These are phyloP conservation scores for Drosophila sordidapex DNA, from an alignment of 2,888 invertebrate genomes.

Conservation along the genomic window DNA sequence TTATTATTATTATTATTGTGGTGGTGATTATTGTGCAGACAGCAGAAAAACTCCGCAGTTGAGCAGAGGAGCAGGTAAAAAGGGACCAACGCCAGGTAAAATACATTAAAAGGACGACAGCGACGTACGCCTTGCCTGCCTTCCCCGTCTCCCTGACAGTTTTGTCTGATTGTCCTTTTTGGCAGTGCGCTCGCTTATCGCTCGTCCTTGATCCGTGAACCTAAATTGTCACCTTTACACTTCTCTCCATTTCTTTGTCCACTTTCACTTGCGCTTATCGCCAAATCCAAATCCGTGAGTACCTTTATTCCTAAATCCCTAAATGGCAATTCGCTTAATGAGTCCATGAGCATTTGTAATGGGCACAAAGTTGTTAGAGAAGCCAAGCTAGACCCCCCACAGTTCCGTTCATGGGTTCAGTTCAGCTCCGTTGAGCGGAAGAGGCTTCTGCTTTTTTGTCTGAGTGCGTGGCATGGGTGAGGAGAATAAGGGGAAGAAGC, in stretches of 20 bases:
- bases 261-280: slow-evolving; percentile 43
- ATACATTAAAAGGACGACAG: neutral
- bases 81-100: slow-evolving; percentile 21
- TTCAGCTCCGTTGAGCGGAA: slow-evolving; percentile 45
- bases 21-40: slow-evolving; percentile 17
- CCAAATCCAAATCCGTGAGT: slow-evolving; percentile 17
- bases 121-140: slow-evolving; percentile 13
- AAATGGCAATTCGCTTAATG: slow-evolving; percentile 41
- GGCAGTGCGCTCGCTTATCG: slow-evolving; percentile 19
- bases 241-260: slow-evolving; percentile 7
- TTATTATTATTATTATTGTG: slow-evolving; percentile 16
- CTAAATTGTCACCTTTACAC: slow-evolving; percentile 32
- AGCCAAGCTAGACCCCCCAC: slow-evolving; percentile 40
- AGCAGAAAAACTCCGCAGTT: neutral
- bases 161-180: slow-evolving; percentile 11
- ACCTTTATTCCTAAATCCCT: slow-evolving; percentile 13
- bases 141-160: slow-evolving; percentile 3
- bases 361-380: slow-evolving; percentile 21
- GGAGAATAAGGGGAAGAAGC: slow-evolving; percentile 1
- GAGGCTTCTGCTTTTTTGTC: slow-evolving; percentile 28
- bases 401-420: slow-evolving; percentile 20
- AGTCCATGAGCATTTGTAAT: slow-evolving; percentile 52
- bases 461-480: neutral
- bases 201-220: slow-evolving; percentile 37
- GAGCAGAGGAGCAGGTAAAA: slow-evolving; percentile 13